These are phyloP conservation scores for Pasiphila rectangulata DNA, from an alignment of 2,888 invertebrate genomes.

Conservation along the genomic window DNA sequence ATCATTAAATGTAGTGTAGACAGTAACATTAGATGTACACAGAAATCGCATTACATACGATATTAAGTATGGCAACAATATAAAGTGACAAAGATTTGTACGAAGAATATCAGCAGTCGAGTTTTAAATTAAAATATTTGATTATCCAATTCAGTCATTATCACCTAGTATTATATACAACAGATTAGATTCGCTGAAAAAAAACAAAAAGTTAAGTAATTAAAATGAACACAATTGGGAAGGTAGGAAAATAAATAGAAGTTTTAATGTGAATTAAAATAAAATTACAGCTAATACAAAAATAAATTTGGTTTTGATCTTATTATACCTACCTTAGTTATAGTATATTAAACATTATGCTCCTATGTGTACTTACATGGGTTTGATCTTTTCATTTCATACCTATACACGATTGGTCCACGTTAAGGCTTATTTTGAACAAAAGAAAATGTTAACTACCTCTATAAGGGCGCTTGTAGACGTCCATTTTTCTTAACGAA, in stretches of 20 bases:
- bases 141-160: constrained; percentile 59
- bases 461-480: no score
- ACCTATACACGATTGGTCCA: constrained; percentile 67
- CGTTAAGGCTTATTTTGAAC: constrained; percentile 63
- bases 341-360: constrained; percentile 38
- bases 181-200: constrained; percentile 24
- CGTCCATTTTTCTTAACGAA: no score
- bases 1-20: constrained; percentile 33
- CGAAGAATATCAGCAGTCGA: constrained; percentile 66
- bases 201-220: constrained; percentile 37
- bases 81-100: constrained; percentile 65
- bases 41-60: constrained; percentile 60
- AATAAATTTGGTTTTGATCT: constrained; percentile 31
- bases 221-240: constrained; percentile 56
- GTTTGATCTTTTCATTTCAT: constrained; percentile 38
- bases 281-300: constrained; percentile 30
- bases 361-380: constrained; percentile 41
- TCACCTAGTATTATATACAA: constrained; percentile 32
- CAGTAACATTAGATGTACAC: constrained; percentile 51
- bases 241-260: constrained; percentile 37
- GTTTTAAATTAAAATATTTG: constrained; percentile 46
- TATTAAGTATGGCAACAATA: constrained; percentile 56
- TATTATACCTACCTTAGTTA: constrained; percentile 33
- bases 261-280: constrained; percentile 23
- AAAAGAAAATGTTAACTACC: constrained; percentile 32